phyloP scores from a whole-genome alignment of 1,140 invertebrate species.

The Asobara japonica region DNA sequence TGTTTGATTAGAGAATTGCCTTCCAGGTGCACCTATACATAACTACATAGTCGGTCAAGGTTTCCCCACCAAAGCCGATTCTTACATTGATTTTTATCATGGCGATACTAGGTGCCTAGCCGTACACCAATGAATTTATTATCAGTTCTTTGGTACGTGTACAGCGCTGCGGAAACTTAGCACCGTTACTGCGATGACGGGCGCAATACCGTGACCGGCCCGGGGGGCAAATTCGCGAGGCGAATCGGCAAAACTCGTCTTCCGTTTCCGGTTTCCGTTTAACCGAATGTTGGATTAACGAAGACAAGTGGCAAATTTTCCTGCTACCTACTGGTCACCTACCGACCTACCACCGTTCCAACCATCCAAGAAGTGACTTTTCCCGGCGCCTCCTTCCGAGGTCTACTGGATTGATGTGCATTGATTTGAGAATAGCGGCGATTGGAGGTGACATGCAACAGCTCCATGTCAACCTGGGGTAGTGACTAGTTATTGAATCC shows the following conservation, averaged over 20 bases:
- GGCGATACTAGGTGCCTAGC: neutral
- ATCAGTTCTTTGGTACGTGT: constrained; percentile 6
- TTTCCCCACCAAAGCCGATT: neutral
- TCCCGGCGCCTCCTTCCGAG: no score
- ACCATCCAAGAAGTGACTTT: no score
- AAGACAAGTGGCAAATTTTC: neutral
- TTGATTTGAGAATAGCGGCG: no score
- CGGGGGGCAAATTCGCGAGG: neutral
- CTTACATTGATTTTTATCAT: neutral
- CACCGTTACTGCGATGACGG: constrained; percentile 24
- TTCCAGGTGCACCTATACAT: neutral
- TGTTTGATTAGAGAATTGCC: neutral
- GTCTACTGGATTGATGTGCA: no score
- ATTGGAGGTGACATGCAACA: no score
- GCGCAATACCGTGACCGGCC: constrained; percentile 23
- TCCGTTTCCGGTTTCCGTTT: constrained; percentile 32
- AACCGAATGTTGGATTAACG: neutral
- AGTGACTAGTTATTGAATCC: no score
- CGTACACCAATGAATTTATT: constrained; percentile 18
- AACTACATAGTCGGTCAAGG: constrained; percentile 25
- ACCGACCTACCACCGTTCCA: no score
- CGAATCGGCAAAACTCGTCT: constrained; percentile 24
- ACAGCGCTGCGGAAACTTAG: constrained; percentile 16
- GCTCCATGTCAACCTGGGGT: no score
- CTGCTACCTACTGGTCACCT: no score